Base-by-base conservation (phyloP, 2,797 vertebrate genomes). In the Aplochiton taeniatus region DNA sequence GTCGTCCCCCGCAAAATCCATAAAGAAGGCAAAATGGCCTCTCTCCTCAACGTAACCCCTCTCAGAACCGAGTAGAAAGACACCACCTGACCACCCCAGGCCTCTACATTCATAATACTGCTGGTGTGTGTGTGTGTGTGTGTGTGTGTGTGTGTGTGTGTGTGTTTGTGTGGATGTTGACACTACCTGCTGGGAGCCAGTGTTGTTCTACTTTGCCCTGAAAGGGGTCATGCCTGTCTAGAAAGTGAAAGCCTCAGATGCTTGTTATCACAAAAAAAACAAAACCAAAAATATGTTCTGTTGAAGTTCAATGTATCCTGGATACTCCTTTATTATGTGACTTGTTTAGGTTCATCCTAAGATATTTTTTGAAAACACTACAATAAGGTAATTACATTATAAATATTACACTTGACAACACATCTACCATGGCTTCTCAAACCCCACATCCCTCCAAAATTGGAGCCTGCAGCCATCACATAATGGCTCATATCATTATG, bases 1-100 rank as follows among this genome's bases (percentile, higher is more conserved):
- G 69, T 83, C 65, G 80, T 80, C 80, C 82, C 84, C 31, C 31
- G 81, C 77, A 76, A 87, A 88, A 89, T 87, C 88, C 83, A 88
- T 90, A 88, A 90, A 84, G 79, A 78, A 78, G 80, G 76, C 75
- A 65, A 87, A 87, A 90, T 85, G 83, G 78, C 79, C 65, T 86
- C 65, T 82, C 85, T 81, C 74, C 72, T 74, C 83, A 82, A 82
- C 77, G 80, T 51, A 52, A 82, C 79, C 78, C 78, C 70, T 70
- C 80, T 81, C 72, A 80, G 74, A 79, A 60, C 76, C 77, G 77
- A 82, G 81, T 78, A 77, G 74, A 80, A 71, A 82, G 83, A 85
- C 77, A 77, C 65, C 47, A 63, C 59, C 75, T 70, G 68, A 70
- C 80, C 48, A 56, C 11, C 17, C 48, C 58, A 54, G 17, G 70